These are phyloP conservation scores for Drosophila leonis DNA, from an alignment of 2,888 invertebrate genomes.

Conservation along the genomic window DNA sequence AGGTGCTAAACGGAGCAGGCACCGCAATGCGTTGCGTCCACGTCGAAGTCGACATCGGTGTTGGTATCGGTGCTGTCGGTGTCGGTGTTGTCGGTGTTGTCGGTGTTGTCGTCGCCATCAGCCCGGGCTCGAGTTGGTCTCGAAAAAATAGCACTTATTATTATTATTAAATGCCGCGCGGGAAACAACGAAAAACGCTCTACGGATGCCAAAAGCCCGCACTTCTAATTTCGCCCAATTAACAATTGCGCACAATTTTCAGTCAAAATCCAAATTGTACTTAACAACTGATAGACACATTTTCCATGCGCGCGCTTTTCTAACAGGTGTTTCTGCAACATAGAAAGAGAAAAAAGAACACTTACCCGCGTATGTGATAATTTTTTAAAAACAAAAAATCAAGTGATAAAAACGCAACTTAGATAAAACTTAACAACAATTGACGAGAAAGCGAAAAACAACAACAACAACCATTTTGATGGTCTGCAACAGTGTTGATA, in stretches of 20 bases:
- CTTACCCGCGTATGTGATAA: slow-evolving; percentile 61
- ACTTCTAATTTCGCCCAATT: slow-evolving; percentile 23
- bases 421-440: slow-evolving; percentile 64
- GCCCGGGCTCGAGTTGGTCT: slow-evolving; percentile 70
- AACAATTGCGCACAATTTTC: slow-evolving; percentile 27
- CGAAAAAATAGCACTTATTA: slow-evolving; percentile 74
- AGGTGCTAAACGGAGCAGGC: slow-evolving; percentile 76
- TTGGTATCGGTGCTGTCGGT: slow-evolving; percentile 26
- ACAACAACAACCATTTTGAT: slow-evolving; percentile 56
- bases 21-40: slow-evolving; percentile 77
- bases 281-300: slow-evolving; percentile 1
- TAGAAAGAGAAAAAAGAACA: slow-evolving; percentile 21
- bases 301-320: slow-evolving; percentile 40
- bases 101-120: slow-evolving; percentile 62
- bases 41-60: slow-evolving; percentile 47
- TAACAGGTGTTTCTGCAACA: slow-evolving; percentile 35
- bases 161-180: slow-evolving; percentile 75
- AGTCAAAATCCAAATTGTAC: not conserved
- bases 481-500: slow-evolving; percentile 74
- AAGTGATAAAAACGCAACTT: slow-evolving; percentile 50
- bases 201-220: slow-evolving; percentile 53
- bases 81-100: slow-evolving; percentile 27
- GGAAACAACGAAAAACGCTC: slow-evolving; percentile 57
- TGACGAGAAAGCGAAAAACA: slow-evolving; percentile 9
- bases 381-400: slow-evolving; percentile 46